Percentiles rank a stretch among this genome's conserved stretches.
Conservation (phyloP, 2,113 vertebrate species). For the Coptodon bakossiorum region DNA sequence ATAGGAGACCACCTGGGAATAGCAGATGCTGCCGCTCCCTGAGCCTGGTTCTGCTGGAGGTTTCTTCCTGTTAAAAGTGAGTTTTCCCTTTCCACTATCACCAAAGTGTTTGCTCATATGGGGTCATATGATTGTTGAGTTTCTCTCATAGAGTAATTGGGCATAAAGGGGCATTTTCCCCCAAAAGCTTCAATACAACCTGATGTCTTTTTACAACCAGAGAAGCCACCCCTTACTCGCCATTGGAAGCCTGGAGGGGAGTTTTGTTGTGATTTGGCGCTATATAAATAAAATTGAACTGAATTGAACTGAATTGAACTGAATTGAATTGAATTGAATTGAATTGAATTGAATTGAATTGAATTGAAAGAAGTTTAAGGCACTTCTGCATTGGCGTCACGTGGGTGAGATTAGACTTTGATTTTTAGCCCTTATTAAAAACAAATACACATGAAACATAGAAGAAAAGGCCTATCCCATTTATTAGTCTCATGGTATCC, state of each 20-base stretch:
- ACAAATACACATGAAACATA: not conserved
- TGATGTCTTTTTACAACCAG: not conserved
- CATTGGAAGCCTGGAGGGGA: not conserved
- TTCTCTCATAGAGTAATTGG: not conserved
- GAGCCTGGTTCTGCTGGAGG: not conserved
- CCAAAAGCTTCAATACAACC: not conserved
- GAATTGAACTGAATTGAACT: no score
- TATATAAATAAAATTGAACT: no score
- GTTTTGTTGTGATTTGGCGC: no score
- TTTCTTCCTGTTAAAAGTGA: not conserved
- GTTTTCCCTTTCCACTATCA: not conserved
- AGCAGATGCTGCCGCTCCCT: not conserved
- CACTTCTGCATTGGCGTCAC: not conserved
- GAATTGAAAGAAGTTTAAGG: not conserved
- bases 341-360: no score
- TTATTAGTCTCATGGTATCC: not conserved
- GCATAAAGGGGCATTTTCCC: not conserved
- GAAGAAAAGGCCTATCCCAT: not conserved
- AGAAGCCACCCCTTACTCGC: not conserved
- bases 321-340: not conserved
- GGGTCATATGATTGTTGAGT: not conserved
- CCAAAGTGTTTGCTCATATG: not conserved
- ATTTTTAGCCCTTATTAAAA: not conserved
- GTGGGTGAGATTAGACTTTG: not conserved
- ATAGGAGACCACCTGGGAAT: not conserved